These are phyloP conservation scores for Tauraco hartlaubi DNA, from an alignment of 2,797 vertebrate genomes.

Conservation along the genomic window DNA sequence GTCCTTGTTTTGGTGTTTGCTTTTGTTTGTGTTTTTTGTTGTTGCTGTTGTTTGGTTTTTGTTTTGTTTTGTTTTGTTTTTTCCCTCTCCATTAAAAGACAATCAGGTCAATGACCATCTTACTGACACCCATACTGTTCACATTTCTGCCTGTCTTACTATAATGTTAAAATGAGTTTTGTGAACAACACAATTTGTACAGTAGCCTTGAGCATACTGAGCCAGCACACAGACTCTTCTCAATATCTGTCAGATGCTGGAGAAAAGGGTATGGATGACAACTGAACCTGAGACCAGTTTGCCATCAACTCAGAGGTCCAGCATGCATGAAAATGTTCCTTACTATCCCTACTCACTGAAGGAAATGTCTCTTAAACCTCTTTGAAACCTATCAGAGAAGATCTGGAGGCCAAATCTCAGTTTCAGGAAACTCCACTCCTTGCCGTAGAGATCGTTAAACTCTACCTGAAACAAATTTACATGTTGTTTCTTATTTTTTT, in stretches of 20 bases:
- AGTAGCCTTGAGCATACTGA: not conserved
- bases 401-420: constrained; percentile 33
- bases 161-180: not conserved
- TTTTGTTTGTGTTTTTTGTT: not conserved
- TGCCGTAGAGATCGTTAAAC: not conserved
- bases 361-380: constrained; percentile 35
- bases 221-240: not conserved
- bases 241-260: not conserved
- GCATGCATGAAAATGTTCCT: not conserved
- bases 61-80: not conserved
- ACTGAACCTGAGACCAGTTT: not conserved
- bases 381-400: not conserved
- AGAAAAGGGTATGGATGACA: not conserved
- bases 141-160: constrained; percentile 5
- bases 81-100: not conserved
- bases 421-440: constrained; percentile 16
- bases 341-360: not conserved
- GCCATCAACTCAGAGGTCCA: constrained; percentile 20
- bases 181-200: not conserved
- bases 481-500: not conserved
- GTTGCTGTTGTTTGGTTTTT: not conserved
- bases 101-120: constrained; percentile 10
- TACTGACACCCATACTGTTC: not conserved
- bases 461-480: not conserved
- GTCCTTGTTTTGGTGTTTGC: not conserved